These are phyloP conservation scores for Laothoe populi DNA, from an alignment of 2,888 invertebrate species.

Conservation along the genomic window DNA sequence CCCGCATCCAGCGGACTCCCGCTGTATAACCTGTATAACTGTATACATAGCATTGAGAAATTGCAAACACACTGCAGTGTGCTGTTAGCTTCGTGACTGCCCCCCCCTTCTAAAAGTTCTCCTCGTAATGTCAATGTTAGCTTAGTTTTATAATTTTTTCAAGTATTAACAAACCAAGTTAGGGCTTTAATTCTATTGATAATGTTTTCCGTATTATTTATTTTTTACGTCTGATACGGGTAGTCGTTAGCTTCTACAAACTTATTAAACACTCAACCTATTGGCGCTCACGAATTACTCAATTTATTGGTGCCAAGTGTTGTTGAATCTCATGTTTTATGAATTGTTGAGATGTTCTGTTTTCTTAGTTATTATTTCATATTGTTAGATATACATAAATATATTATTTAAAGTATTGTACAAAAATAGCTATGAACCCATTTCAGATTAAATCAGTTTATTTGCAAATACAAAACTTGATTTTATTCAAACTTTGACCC, in stretches of 20 bases:
- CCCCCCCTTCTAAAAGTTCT: slow-evolving; percentile 24
- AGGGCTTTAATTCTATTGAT: not conserved
- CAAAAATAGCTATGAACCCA: not conserved
- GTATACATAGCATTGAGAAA: slow-evolving; percentile 74
- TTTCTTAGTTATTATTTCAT: not conserved
- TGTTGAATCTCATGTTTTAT: not conserved
- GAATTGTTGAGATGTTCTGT: not conserved
- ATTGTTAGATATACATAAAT: not conserved
- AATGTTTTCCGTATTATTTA: not conserved
- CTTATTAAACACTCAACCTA: too few species aligned
- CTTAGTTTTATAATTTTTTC: not conserved
- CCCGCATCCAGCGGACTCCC: too few species aligned
- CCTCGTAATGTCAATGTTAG: slow-evolving; percentile 15
- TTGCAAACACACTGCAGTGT: slow-evolving; percentile 39
- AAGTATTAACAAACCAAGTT: not conserved
- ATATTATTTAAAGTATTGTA: not conserved
- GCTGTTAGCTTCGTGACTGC: slow-evolving; percentile 24
- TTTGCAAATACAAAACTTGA: slow-evolving; percentile 26
- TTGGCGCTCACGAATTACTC: too few species aligned
- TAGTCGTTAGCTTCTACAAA: too few species aligned
- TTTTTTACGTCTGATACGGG: not conserved
- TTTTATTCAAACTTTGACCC: slow-evolving; percentile 36
- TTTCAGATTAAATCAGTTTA: slow-evolving; percentile 12
- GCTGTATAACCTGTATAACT: too few species aligned
- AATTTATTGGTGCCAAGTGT: not conserved